Base-by-base conservation (phyloP, 2,888 invertebrate genomes). In the Apantesis nais region DNA sequence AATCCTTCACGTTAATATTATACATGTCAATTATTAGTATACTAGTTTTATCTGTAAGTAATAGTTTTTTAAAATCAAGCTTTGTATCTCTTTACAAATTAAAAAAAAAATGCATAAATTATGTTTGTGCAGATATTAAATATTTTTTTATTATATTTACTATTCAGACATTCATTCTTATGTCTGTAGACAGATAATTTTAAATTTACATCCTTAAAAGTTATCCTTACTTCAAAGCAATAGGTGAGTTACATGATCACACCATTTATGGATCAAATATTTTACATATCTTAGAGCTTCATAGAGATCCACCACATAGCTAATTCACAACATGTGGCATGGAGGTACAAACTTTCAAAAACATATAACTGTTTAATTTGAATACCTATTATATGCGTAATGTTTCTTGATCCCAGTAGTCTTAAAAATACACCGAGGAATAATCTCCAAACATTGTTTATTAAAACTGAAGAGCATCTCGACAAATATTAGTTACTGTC, bases 391-490 rank as follows among this genome's bases (percentile, higher is more conserved):
- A 19, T 44, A 19, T 19, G 19, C 7, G 19, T 19, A 44, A 7
- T 44, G 1, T 19, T 48, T 55, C 29, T 25, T 29, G 14, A 29
- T 5, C 16, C 5, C 58, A 29, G 14, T 29, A 58, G 5, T 14
- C 29, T 58, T 58, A 1, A 29, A 39, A 62, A 39, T 25, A 62
- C 39, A 16, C 41, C 1, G 8, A 4, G 19, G 16, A 55, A 7
- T 37, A 5, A 55, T 58, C 19, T 39, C 11, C 0, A 25, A 34
- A 34, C n/a, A 5, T 52, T 25, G 14, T n/a, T 52, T 52, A 9
- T 62, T 34, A 62, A 62, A 37, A n/a, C 37, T 37, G 37, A 58
- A 29, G 58, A 58, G 29, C 58, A 29, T 29, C 58, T 58, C 58
- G 34, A 37, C 11, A n/a, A 34, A 62, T 61, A 61, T 37, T 37